A percentile compares a stretch with the other conserved stretches of the same genome.
phyloP scores from a whole-genome alignment of 2,888 invertebrate species.

The Pediacus dermestoides region DNA sequence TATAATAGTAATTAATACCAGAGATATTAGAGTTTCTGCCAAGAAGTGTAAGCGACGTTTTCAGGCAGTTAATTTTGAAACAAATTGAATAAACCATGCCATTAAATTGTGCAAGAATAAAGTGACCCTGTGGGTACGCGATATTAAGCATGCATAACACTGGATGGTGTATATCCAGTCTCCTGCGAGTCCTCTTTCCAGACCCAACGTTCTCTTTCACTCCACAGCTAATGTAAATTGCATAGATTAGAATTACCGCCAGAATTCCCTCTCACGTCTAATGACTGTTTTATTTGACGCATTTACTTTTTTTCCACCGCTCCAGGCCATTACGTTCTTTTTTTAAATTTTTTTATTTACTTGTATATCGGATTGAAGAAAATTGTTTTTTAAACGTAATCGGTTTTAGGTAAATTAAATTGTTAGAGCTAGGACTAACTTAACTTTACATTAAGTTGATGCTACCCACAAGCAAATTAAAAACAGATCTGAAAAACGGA shows the following conservation, averaged over 20 bases:
- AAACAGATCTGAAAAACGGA: constrained; percentile 12
- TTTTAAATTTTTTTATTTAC: constrained; percentile 13
- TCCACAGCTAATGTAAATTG: constrained; percentile 26
- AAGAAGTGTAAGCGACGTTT: no score
- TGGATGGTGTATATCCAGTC: constrained; percentile 12
- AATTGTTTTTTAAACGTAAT: constrained; percentile 26
- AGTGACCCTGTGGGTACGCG: constrained; percentile 44
- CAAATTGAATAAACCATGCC: constrained; percentile 47
- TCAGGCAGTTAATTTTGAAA: constrained; percentile 41
- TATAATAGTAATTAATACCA: no score
- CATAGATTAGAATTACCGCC: constrained; percentile 26
- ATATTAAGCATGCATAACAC: constrained; percentile 47
- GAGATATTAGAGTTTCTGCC: no score
- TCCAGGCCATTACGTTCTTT: neutral
- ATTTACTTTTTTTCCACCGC: no score
- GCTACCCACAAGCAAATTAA: constrained; percentile 9
- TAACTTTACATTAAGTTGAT: constrained; percentile 14
- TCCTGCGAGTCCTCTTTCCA: constrained; percentile 11
- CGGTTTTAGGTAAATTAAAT: constrained; percentile 23
- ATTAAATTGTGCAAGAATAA: constrained; percentile 43
- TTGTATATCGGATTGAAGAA: constrained; percentile 10
- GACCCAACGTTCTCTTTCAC: neutral
- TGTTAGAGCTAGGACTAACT: constrained; percentile 13
- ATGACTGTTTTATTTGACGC: constrained; percentile 24
- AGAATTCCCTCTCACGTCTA: constrained; percentile 16